These are phyloP conservation scores for Nomia melanderi DNA, from an alignment of 1,140 invertebrate species.

Conservation along the genomic window DNA sequence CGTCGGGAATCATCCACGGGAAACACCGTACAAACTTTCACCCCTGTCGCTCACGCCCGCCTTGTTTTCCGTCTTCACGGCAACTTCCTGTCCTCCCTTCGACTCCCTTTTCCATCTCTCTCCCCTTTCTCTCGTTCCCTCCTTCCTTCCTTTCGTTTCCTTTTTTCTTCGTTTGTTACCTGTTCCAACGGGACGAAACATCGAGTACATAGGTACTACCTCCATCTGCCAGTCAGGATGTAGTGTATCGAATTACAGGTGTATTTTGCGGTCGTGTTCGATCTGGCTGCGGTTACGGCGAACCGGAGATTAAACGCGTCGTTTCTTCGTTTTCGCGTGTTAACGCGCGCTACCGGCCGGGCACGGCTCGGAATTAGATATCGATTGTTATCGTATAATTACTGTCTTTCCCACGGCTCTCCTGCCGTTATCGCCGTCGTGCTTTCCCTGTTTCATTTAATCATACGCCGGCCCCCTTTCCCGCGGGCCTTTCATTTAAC, in stretches of 20 bases:
- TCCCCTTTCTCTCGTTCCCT: too few relatives aligned
- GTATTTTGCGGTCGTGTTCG: slow-evolving; percentile 5
- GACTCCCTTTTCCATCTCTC: background rate
- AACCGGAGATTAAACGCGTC: slow-evolving; percentile 5
- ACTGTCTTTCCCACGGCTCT: background rate
- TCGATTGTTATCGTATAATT: slow-evolving; percentile 6
- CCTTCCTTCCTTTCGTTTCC: background rate
- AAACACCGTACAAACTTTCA: background rate
- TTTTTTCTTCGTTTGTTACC: too few relatives aligned
- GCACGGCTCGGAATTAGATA: background rate
- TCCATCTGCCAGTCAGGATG: slow-evolving; percentile 5
- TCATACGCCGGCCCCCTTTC: background rate
- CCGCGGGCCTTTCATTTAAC: background rate
- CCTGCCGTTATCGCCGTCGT: background rate
- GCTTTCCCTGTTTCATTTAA: background rate
- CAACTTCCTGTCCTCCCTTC: background rate
- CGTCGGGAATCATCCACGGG: too few relatives aligned
- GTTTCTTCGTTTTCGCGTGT: background rate
- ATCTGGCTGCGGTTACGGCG: background rate
- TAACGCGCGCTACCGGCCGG: background rate
- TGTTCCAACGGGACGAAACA: background rate
- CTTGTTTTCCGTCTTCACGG: background rate
- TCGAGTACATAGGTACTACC: background rate
- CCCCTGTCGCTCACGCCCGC: too few relatives aligned
- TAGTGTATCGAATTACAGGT: slow-evolving; percentile 2